Conservation (phyloP, 64 coral and sea anemone genomes). For the Pocillopora damicornis region DNA sequence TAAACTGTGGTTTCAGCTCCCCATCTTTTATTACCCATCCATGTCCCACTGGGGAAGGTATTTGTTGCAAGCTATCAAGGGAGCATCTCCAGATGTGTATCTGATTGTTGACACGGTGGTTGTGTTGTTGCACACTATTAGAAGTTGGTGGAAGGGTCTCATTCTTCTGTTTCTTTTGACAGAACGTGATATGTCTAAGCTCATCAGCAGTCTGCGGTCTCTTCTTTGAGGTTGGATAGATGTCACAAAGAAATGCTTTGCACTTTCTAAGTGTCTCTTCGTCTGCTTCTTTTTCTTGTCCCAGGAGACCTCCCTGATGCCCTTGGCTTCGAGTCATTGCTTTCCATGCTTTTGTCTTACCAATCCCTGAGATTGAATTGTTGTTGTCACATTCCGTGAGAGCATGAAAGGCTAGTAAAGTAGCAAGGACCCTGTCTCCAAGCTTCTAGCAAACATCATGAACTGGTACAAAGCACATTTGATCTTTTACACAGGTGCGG, state of each 20-base stretch:
- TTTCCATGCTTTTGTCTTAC: conserved; percentile 70
- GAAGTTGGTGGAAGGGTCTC: conserved; percentile 29
- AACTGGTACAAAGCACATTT: conserved; percentile 45
- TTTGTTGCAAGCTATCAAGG: conserved; percentile 9
- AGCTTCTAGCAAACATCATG: conserved; percentile 52
- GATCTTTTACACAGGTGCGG: conserved; percentile 42
- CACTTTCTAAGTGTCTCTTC: conserved; percentile 10
- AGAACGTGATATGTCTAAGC: conserved; percentile 25
- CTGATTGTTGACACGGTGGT: neutral
- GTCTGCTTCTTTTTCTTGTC: conserved; percentile 5
- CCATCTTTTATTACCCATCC: conserved; percentile 42
- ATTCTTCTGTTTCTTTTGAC: conserved; percentile 4
- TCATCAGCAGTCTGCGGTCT: conserved; percentile 13
- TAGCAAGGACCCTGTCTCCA: conserved; percentile 1
- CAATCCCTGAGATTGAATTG: conserved; percentile 47
- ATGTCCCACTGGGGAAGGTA: conserved; percentile 22
- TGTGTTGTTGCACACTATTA: conserved; percentile 6
- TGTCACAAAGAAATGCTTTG: conserved; percentile 7
- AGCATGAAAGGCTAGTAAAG: conserved; percentile 53
- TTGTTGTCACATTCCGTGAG: conserved; percentile 54
- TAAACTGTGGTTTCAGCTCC: neutral
- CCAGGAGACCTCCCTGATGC: conserved; percentile 45
- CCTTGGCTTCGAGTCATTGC: conserved; percentile 25
- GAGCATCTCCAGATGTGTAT: conserved; percentile 12
- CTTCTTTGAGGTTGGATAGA: conserved; percentile 19